Evolutionary conservation across 2,797 vertebrate genomes (phyloP), one percentile per base, ranked within the genome.

Genomic region (Sebastiscus albofasciatus): DNA sequence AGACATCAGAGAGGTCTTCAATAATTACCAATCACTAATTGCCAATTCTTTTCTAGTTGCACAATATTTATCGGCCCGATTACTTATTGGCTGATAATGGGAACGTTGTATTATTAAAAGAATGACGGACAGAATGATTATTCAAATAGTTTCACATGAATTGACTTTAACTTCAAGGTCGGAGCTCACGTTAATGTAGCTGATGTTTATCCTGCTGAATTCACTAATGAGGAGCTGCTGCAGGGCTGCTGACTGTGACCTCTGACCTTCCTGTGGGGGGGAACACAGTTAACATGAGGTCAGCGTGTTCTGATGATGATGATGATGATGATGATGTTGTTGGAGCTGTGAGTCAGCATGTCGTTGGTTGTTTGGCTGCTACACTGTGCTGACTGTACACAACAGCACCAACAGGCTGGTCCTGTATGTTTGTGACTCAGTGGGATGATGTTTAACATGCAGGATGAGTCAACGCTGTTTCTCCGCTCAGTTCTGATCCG

Each of bases 261-360:
- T 74, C 56, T 76, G 76, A 82, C 72, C 76, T 54, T 13, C 27
- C 36, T 6, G 33, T 39, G 34, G 14, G 29, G 42, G 31, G 59
- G 8, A 8, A 12, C 39, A 66, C 24, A 6, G 64, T 11, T 26
- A 26, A 13, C 20, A 62, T 24, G 26, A 59, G 22, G 64, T 67
- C 77, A 34, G 74, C 11, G 64, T 29, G 61, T 22, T 56, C 8
- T 18, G 59, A n/a, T 12, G 75, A 36, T 18, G 68, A 39, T 65
- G 58, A 58, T 58, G 56, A 59, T 18, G 59, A 54, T 59, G 12
- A 39, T 39, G 36, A 13, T 39, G 36, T 13, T 39, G 36, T 39
- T 39, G 36, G 36, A 39, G 36, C 11, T 2, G 11, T 39, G 36
- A 39, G 36, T 39, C 36, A 39, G 11, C 36, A 12, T 42, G 78